Conservation (phyloP, 1,140 invertebrate genomes). For the Eumaeus atala region DNA sequence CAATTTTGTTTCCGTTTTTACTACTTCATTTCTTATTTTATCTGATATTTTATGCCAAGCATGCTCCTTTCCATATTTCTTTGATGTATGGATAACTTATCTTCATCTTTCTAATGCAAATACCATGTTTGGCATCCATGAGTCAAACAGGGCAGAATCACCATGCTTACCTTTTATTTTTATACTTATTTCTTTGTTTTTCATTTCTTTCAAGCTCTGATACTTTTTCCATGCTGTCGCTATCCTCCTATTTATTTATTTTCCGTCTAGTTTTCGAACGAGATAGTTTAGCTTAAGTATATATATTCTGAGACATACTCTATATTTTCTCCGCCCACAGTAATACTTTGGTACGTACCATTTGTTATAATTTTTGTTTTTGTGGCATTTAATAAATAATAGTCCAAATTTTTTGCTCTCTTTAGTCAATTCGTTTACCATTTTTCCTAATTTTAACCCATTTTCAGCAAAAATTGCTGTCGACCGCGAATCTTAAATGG, state of each 20-base stretch:
- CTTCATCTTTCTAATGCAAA: background rate
- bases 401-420: conserved; percentile 1
- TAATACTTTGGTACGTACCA: background rate
- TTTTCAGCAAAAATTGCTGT: background rate
- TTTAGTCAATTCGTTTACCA: background rate
- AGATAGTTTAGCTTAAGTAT: background rate
- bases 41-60: too few species aligned
- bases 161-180: too few species aligned
- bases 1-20: too few species aligned
- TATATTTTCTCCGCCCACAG: background rate
- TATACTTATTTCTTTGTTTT: too few species aligned
- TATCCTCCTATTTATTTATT: background rate
- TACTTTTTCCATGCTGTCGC: too few species aligned
- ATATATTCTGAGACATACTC: background rate
- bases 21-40: too few species aligned
- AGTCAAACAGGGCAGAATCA: conserved; percentile 2
- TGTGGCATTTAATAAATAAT: background rate
- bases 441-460: background rate
- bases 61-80: background rate
- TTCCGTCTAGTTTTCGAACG: background rate
- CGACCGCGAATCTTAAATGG: background rate
- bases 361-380: conserved; percentile 4
- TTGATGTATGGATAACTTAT: background rate
- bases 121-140: conserved; percentile 3
- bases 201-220: too few species aligned